A percentile compares a stretch with the other conserved stretches of the same genome.
Evolutionary conservation across 1,140 invertebrate species (phyloP).

Genomic region (Drosophila dunni): DNA sequence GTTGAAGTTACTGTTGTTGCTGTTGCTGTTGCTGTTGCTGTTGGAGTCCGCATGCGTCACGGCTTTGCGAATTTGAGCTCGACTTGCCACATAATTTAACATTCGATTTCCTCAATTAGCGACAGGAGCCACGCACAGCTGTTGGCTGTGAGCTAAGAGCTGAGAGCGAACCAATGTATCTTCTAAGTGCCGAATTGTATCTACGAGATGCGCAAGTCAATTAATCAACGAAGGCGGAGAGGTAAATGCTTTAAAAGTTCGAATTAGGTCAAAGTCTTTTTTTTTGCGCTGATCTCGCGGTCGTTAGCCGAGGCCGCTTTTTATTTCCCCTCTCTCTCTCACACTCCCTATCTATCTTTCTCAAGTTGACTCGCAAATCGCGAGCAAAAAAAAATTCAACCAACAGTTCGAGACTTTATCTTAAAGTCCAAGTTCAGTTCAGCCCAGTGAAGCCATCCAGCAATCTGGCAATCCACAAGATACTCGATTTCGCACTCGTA

Average conservation of each 20-base stretch:
- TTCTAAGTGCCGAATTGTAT: constrained; percentile 20
- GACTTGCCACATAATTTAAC: constrained; percentile 70
- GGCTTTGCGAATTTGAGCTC: constrained; percentile 33
- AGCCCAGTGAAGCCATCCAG: not conserved
- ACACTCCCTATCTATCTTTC: not conserved
- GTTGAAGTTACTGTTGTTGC: not conserved
- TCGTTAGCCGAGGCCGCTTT: constrained; percentile 52
- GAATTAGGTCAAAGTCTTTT: constrained; percentile 70
- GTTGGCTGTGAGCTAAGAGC: not conserved
- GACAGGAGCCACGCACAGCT: constrained; percentile 45
- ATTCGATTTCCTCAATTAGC: constrained; percentile 79
- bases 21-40: not conserved
- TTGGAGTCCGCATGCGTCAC: constrained; percentile 57
- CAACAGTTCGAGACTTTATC: not conserved
- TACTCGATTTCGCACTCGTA: constrained; percentile 32
- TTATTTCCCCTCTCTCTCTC: not conserved
- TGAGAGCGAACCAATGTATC: constrained; percentile 11
- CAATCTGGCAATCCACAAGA: constrained; percentile 11
- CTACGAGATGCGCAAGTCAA: constrained; percentile 69
- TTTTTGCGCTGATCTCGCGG: constrained; percentile 58
- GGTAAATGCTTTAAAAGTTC: constrained; percentile 32
- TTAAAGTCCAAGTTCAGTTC: not conserved
- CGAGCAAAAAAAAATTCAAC: not conserved
- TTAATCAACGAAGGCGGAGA: constrained; percentile 67
- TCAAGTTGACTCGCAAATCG: not conserved